Conservation (phyloP, 2,113 vertebrate species). For the Myrmecobius fasciatus region DNA sequence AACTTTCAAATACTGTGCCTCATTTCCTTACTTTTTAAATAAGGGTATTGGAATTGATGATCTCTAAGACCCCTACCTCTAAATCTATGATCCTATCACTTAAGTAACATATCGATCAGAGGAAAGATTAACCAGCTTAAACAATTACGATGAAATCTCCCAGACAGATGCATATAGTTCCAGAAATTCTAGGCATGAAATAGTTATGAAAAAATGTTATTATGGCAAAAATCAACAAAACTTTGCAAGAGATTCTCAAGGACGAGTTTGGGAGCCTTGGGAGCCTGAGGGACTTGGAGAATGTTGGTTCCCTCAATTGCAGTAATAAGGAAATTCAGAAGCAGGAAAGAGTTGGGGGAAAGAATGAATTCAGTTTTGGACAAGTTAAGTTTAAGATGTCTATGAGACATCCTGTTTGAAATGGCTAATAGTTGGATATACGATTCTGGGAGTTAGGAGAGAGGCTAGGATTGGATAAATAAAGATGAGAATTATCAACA, state of each 20-base stretch:
- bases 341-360: neutral
- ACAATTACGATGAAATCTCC: neutral
- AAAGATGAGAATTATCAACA: neutral
- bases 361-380: neutral
- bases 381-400: too few relatives aligned
- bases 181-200: neutral
- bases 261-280: neutral
- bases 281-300: neutral
- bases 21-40: neutral
- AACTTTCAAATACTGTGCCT: neutral
- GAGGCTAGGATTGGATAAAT: neutral
- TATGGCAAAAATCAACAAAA: too few relatives aligned
- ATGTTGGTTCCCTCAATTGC: neutral
- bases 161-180: neutral
- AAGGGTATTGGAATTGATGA: neutral
- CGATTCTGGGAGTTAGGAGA: neutral
- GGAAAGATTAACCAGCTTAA: neutral
- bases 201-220: too few relatives aligned
- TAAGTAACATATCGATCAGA: neutral
- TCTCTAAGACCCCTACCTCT: neutral
- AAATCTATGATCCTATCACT: neutral
- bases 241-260: neutral
- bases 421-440: neutral
- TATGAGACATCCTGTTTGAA: too few relatives aligned
- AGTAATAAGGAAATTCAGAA: neutral